phyloP scores from a whole-genome alignment of 1,140 invertebrate species.

The Chrysopa pallens region DNA sequence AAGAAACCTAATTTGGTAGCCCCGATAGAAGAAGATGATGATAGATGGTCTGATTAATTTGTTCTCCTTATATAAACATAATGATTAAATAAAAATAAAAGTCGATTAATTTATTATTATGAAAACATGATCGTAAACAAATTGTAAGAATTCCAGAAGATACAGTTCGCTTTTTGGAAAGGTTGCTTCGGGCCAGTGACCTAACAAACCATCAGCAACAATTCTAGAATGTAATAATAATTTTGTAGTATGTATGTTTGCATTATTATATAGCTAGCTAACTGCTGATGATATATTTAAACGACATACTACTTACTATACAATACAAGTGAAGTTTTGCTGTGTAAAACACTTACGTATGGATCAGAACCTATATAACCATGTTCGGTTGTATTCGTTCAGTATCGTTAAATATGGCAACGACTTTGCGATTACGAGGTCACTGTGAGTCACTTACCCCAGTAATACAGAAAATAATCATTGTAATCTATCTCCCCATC shows the following conservation, averaged over 20 bases:
- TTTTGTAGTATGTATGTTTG: too few species aligned
- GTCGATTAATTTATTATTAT: not conserved
- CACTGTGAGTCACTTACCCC: constrained; percentile 19
- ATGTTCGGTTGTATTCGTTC: not conserved
- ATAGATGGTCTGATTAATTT: constrained; percentile 1
- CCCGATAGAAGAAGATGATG: too few species aligned
- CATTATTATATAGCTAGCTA: too few species aligned
- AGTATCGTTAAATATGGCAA: not conserved
- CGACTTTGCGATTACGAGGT: constrained; percentile 12
- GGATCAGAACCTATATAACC: too few species aligned
- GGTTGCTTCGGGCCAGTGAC: constrained; percentile 18
- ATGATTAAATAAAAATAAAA: constrained; percentile 5
- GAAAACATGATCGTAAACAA: too few species aligned
- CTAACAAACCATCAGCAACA: constrained; percentile 6
- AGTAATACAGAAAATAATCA: constrained; percentile 14
- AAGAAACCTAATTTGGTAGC: too few species aligned
- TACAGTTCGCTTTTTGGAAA: constrained; percentile 5
- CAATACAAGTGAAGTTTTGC: too few species aligned
- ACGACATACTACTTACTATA: too few species aligned
- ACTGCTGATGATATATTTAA: too few species aligned
- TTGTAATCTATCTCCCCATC: not conserved
- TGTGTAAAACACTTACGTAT: too few species aligned
- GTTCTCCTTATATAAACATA: constrained; percentile 4
- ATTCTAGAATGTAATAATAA: too few species aligned
- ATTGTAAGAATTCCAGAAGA: too few species aligned